Evolutionary conservation across 2,797 vertebrate genomes (phyloP), one percentile per base, ranked within the genome.

Genomic region (Gallinago nigripennis): DNA sequence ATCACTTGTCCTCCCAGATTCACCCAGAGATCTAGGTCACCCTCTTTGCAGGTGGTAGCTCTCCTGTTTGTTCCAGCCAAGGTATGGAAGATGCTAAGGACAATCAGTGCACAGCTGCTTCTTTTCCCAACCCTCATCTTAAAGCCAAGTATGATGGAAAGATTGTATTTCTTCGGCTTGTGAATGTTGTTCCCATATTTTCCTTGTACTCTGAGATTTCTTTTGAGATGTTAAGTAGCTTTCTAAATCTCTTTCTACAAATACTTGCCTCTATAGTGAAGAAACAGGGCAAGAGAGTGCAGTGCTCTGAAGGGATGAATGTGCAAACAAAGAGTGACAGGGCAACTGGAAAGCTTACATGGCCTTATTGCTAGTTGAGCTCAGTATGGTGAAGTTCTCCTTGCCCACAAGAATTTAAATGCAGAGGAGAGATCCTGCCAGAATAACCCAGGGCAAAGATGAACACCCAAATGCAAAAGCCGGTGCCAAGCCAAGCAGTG

Each of bases 371-470:
- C 63, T 69, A 8, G 23, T 0, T 91, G 87, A 89, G 33, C 43
- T 92, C 60, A 85, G 81, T 7, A 6, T 61, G 45, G 46, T 63
- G 30, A 82, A 80, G 76, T 65, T 82, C 76, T 85, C 35, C 60
- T 78, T 76, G 69, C 37, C 90, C 85, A 88, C 80, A 91, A 75
- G 72, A 95, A 95, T 88, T 96, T 94, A 93, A 93, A 92, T 58
- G 41, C 31, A 41, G 30, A 83, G 37, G 25, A 81, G 70, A 86
- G 11, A 65, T 76, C 46, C 73, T 92, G 86, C 83, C 90, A 95
- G 88, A 91, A 90, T 37, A 90, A 94, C 86, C 82, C 41, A 39
- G 80, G 88, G 93, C 77, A 90, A 86, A 94, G 69, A 81, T 1
- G 11, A 92, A 95, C 88, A 92, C 70, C 50, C 8, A 6, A 94